Conservation (phyloP, 23 tunicate species). For the Clavelina lepadiformis region DNA sequence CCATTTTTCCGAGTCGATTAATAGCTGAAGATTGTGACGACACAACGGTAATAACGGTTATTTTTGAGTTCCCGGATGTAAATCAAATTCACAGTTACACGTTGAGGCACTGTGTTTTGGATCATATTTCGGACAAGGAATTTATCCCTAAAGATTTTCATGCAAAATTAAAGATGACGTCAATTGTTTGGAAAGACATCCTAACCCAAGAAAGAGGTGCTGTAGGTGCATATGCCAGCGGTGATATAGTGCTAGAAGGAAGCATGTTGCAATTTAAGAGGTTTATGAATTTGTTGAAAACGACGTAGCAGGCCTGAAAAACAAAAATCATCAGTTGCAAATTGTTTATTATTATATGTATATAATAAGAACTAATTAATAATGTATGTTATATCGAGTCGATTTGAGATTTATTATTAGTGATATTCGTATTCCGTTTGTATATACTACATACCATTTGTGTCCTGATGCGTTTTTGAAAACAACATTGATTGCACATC, state of each 20-base stretch:
- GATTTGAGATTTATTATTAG: too few species aligned
- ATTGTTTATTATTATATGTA: too few species aligned
- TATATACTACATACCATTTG: too few species aligned
- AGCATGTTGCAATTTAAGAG: conserved; percentile 5
- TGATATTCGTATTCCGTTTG: too few species aligned
- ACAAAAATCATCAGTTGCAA: too few species aligned
- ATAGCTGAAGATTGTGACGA: conserved; percentile 49
- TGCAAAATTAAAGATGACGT: conserved; percentile 14
- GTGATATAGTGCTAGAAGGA: conserved; percentile 28
- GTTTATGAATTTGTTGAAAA: conserved; percentile 28
- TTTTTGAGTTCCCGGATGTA: conserved; percentile 26
- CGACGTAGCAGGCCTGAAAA: too few species aligned
- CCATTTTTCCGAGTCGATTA: conserved; percentile 10
- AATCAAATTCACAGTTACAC: conserved; percentile 21
- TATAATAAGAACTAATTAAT: too few species aligned
- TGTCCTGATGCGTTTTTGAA: too few species aligned
- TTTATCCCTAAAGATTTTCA: conserved; percentile 16
- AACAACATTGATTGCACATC: too few species aligned
- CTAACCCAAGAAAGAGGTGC: conserved; percentile 5
- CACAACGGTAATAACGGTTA: background rate
- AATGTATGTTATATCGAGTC: too few species aligned
- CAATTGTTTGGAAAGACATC: conserved; percentile 15
- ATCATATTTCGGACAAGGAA: conserved; percentile 3
- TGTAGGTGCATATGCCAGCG: conserved; percentile 1
- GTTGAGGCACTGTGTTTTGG: conserved; percentile 41